Conservation (phyloP, 1,140 invertebrate species). For the Papilio aristodemus region DNA sequence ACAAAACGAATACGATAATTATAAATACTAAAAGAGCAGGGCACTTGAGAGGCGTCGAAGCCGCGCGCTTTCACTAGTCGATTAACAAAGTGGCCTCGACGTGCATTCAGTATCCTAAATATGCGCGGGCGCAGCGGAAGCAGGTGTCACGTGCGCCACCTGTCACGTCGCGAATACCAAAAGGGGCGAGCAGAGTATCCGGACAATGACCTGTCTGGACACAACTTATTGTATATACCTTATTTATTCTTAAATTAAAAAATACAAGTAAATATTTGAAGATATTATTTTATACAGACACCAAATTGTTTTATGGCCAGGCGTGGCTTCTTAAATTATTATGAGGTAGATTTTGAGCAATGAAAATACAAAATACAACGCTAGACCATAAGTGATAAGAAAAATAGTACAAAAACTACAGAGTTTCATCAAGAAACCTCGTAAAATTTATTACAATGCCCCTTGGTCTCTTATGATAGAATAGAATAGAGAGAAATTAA, state of each 20-base stretch:
- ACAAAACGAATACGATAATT: background rate
- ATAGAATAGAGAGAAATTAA: too few relatives aligned
- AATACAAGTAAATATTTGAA: background rate
- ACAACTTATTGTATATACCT: slow-evolving; percentile 35
- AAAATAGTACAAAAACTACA: too few relatives aligned
- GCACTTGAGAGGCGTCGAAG: background rate
- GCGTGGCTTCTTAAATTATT: background rate
- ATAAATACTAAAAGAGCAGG: background rate
- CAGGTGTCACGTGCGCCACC: slow-evolving; percentile 60
- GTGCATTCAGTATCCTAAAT: slow-evolving; percentile 53
- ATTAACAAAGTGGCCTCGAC: slow-evolving; percentile 40
- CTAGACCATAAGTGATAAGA: too few relatives aligned
- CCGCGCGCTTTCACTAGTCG: slow-evolving; percentile 26
- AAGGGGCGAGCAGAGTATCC: slow-evolving; percentile 34
- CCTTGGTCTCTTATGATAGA: too few relatives aligned
- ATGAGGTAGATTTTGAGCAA: background rate
- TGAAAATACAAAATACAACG: too few relatives aligned
- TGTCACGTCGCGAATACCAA: slow-evolving; percentile 65
- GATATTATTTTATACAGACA: background rate
- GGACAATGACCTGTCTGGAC: slow-evolving; percentile 62
- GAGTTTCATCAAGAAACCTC: too few relatives aligned
- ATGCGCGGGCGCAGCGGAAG: slow-evolving; percentile 56
- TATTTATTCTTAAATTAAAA: slow-evolving; percentile 16
- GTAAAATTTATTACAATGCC: too few relatives aligned
- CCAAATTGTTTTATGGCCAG: background rate